Conservation (phyloP, 2,888 invertebrate genomes). For the Watsonalla binaria region DNA sequence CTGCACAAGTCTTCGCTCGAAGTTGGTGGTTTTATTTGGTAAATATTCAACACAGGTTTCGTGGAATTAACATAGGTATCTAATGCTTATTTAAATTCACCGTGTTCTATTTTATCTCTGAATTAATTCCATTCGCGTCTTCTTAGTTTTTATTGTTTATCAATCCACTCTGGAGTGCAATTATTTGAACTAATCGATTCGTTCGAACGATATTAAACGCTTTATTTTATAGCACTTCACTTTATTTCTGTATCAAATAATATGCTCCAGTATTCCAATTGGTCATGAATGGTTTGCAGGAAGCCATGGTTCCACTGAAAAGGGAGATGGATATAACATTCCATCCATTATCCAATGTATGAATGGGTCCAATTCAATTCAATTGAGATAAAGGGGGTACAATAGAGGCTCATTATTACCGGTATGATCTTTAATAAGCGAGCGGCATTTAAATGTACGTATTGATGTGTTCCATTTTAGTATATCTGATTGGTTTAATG, state of each 20-base stretch:
- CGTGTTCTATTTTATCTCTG: background rate
- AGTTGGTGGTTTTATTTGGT: slow-evolving; percentile 6
- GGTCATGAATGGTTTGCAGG: slow-evolving; percentile 18
- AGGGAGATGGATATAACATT: slow-evolving; percentile 13
- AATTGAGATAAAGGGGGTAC: background rate
- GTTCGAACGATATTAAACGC: background rate
- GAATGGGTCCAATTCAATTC: slow-evolving; percentile 20
- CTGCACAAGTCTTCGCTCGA: too few species aligned
- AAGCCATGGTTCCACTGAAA: slow-evolving; percentile 18
- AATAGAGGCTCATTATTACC: background rate
- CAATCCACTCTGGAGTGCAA: too few species aligned
- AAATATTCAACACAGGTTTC: background rate
- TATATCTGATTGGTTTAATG: background rate
- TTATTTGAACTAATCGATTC: background rate
- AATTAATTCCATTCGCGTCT: background rate
- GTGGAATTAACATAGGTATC: background rate
- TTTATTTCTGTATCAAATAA: slow-evolving; percentile 2
- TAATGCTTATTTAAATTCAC: background rate
- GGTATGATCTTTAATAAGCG: background rate
- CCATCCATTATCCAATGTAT: slow-evolving; percentile 11
- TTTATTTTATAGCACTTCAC: background rate
- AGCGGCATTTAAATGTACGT: background rate
- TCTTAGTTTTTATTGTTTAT: too few species aligned
- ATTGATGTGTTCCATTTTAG: background rate
- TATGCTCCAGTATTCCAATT: slow-evolving; percentile 5